phyloP scores from a whole-genome alignment of 2,797 vertebrate species.

The Macroramphosus scolopax region DNA sequence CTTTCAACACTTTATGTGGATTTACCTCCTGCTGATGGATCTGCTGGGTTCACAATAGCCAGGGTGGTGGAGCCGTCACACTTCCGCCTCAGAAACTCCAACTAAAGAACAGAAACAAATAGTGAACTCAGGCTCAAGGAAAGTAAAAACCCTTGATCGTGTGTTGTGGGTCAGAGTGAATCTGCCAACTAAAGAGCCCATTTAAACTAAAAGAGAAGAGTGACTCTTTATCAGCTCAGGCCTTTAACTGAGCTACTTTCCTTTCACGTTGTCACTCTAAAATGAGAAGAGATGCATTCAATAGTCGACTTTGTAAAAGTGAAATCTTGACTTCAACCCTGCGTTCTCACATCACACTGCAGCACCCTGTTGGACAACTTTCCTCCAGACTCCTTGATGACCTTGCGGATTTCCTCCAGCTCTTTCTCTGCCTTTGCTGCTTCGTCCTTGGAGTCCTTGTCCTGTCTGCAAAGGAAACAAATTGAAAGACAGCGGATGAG shows the following conservation, averaged over 20 bases:
- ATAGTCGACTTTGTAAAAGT: no score
- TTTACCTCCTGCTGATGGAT: slow-evolving; percentile 84
- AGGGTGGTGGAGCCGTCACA: slow-evolving; percentile 92
- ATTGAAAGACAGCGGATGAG: slow-evolving; percentile 36
- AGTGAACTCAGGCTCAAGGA: neutral
- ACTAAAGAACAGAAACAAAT: slow-evolving; percentile 66
- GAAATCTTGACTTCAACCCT: neutral
- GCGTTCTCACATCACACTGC: slow-evolving; percentile 83
- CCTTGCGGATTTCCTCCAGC: slow-evolving; percentile 89
- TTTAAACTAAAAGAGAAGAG: no score
- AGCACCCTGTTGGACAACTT: slow-evolving; percentile 87
- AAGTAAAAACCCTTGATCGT: no score
- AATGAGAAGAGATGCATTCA: no score
- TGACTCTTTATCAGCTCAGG: no score
- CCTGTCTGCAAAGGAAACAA: slow-evolving; percentile 78
- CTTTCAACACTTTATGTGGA: no score
- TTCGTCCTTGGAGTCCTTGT: slow-evolving; percentile 88
- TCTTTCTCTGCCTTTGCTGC: slow-evolving; percentile 86
- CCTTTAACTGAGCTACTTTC: neutral
- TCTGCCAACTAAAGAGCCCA: no score
- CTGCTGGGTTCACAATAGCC: slow-evolving; percentile 89
- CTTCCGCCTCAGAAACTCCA: slow-evolving; percentile 90
- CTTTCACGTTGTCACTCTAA: neutral
- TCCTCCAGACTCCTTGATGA: slow-evolving; percentile 88
- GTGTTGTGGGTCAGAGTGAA: no score